Evolutionary conservation across 2,113 vertebrate genomes (phyloP).

Genomic region (Leptocoma aspasia): DNA sequence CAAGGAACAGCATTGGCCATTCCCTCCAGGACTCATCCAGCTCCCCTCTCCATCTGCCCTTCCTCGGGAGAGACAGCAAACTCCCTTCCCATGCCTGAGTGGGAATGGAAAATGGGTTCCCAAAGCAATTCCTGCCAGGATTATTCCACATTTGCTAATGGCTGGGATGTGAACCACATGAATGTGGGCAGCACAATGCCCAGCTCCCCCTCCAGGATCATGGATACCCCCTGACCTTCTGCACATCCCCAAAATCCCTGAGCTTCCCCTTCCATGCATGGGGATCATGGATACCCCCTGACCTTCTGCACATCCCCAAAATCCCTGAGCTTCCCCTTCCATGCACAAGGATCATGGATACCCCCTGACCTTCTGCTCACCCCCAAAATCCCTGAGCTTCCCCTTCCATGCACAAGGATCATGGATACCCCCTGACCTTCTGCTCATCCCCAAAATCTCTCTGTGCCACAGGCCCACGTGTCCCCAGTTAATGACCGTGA

Average conservation of each 20-base stretch:
- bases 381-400: not conserved
- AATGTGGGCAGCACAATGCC: rapidly evolving
- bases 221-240: not conserved
- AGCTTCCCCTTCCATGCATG: rapidly evolving
- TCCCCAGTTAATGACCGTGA: rapidly evolving
- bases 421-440: rapidly evolving
- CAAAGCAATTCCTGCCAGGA: not conserved
- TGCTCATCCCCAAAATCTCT: not conserved
- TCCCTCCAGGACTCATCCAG: not conserved
- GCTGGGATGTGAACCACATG: rapidly evolving
- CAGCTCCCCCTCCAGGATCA: not conserved
- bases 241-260: not conserved
- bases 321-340: rapidly evolving
- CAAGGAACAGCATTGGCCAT: not conserved
- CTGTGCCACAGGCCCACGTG: rapidly evolving
- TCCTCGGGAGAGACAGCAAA: not conserved
- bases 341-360: rapidly evolving
- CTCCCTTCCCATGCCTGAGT: rapidly evolving
- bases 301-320: not conserved
- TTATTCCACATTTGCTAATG: rapidly evolving
- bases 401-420: rapidly evolving
- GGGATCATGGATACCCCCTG: not conserved
- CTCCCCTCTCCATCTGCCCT: not conserved
- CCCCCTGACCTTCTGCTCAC: not conserved
- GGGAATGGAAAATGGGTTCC: not conserved